These are phyloP conservation scores for Canis aureus DNA, from an alignment of 2,113 vertebrate genomes.

Conservation along the genomic window DNA sequence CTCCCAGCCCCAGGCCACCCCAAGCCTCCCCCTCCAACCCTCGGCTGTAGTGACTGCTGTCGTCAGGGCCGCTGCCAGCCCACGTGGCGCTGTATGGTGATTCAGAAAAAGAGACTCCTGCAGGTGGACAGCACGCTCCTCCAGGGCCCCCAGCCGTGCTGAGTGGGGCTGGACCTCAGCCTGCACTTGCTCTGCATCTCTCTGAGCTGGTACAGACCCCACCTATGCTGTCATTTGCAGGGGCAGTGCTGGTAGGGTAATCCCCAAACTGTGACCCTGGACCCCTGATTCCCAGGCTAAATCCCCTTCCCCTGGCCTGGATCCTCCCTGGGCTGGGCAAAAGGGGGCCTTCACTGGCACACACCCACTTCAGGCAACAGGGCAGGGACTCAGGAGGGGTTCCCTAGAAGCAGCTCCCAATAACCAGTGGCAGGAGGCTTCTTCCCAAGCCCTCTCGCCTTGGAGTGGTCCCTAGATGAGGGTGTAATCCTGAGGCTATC, in stretches of 20 bases:
- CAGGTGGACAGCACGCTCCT: neutral
- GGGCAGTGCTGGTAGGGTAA: neutral
- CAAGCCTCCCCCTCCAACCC: neutral
- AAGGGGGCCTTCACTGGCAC: neutral
- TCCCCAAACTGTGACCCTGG: neutral
- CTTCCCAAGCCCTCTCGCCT: neutral
- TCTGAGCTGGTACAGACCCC: neutral
- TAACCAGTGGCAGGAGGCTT: accelerated
- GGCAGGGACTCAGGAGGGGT: neutral
- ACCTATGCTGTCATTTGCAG: neutral
- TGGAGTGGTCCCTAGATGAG: neutral
- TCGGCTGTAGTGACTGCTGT: neutral
- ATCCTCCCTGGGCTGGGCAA: neutral
- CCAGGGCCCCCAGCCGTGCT: neutral
- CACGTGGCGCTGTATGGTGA: neutral
- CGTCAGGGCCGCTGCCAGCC: neutral
- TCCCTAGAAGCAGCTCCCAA: neutral
- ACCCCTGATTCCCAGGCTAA: neutral
- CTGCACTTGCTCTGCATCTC: neutral
- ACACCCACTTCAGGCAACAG: neutral
- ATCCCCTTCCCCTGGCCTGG: no score
- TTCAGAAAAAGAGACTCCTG: neutral
- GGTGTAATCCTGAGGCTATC: neutral
- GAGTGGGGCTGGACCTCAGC: neutral
- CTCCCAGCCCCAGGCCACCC: neutral